phyloP scores from a whole-genome alignment of 2,113 vertebrate genomes.

The Pholis gunnellus region DNA sequence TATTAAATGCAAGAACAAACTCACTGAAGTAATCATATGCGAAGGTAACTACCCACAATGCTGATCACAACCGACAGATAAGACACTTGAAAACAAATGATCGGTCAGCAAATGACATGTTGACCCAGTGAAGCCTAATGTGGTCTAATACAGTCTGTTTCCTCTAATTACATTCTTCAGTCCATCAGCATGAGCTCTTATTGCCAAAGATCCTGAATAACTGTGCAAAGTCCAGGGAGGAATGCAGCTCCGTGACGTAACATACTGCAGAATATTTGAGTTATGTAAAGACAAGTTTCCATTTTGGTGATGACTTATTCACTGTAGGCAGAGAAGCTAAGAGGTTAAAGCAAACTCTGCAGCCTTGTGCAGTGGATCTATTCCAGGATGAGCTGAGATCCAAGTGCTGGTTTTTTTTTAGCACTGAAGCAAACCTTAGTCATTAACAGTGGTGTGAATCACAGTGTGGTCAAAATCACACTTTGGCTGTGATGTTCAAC shows the following conservation, averaged over 20 bases:
- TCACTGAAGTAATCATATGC: not conserved
- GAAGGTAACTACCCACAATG: not conserved
- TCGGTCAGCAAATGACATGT: conserved; percentile 40
- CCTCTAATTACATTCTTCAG: conserved; percentile 73
- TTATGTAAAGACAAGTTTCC: conserved; percentile 9
- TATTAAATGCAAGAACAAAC: conserved; percentile 13
- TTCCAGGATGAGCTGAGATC: not conserved
- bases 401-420: not conserved
- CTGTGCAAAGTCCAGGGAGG: conserved; percentile 19
- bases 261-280: conserved; percentile 7
- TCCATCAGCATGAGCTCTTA: conserved; percentile 51
- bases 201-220: conserved; percentile 46
- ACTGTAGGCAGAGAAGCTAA: not conserved
- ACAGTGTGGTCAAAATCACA: not conserved
- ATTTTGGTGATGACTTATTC: not conserved
- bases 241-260: conserved; percentile 29
- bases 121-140: conserved; percentile 38
- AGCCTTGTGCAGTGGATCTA: not conserved
- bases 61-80: conserved; percentile 25
- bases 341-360: not conserved
- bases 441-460: not conserved
- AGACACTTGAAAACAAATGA: conserved; percentile 46
- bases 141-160: conserved; percentile 51
- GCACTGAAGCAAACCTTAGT: conserved; percentile 2
- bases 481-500: not conserved